Percentiles rank a stretch among this genome's conserved stretches.
phyloP scores from a whole-genome alignment of 2,797 vertebrate genomes.

The Adelosebastes latens region DNA sequence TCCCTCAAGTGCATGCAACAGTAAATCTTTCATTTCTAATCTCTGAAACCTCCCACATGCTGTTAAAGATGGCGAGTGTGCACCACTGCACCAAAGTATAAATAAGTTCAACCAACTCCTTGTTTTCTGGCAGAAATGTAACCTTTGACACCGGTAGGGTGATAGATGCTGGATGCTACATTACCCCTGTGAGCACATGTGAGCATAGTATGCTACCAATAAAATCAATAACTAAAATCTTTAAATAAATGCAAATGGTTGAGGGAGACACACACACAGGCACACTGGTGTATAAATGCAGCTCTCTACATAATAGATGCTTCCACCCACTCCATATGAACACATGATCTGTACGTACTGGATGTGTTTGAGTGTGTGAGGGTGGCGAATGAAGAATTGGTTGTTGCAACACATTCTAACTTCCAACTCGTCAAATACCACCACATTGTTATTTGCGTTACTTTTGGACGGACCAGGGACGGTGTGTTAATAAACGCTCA shows the following conservation, averaged over 20 bases:
- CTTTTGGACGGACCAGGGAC: too few species aligned
- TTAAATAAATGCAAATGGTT: slow-evolving; percentile 31
- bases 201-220: neutral
- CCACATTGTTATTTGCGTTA: neutral
- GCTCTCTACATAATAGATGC: slow-evolving; percentile 4
- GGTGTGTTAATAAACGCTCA: too few species aligned
- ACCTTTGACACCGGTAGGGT: neutral
- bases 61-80: neutral
- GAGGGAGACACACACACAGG: neutral
- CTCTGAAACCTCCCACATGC: neutral
- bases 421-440: too few species aligned
- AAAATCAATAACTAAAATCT: slow-evolving; percentile 24
- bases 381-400: neutral
- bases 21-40: neutral
- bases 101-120: neutral
- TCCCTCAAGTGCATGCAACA: neutral
- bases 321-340: slow-evolving; percentile 23
- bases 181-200: neutral
- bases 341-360: slow-evolving; percentile 12
- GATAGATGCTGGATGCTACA: neutral
- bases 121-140: neutral
- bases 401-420: too few species aligned
- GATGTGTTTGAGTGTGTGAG: neutral
- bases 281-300: slow-evolving; percentile 1
- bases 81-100: neutral